Evolutionary conservation across 2,888 invertebrate species (phyloP).

Genomic region (Artemia sinica): DNA sequence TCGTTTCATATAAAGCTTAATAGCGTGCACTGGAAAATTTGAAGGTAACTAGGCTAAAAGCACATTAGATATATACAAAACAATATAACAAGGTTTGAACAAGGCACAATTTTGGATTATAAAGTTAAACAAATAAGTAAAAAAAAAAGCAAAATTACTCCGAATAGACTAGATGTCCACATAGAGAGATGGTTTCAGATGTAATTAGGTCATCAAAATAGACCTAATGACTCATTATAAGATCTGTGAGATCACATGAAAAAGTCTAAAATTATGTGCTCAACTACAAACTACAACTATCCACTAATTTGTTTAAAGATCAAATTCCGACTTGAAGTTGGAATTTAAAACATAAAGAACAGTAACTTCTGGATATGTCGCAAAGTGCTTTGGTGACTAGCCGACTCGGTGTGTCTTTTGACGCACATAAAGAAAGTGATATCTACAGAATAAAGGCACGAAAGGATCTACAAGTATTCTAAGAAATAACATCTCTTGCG

Average conservation of each 20-base stretch:
- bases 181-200: background rate
- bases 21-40: slow-evolving; percentile 2
- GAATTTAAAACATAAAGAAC: background rate
- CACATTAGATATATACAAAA: background rate
- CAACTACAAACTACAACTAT: background rate
- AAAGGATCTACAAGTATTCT: slow-evolving; percentile 8
- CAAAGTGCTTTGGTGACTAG: slow-evolving; percentile 11
- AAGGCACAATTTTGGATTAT: background rate
- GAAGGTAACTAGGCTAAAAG: slow-evolving; percentile 3
- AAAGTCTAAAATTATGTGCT: background rate
- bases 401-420: slow-evolving; percentile 9
- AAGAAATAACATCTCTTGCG: background rate
- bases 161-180: slow-evolving; percentile 10
- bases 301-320: background rate
- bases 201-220: background rate
- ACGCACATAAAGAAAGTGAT: background rate
- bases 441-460: slow-evolving; percentile 10
- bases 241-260: background rate
- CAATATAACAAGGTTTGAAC: background rate
- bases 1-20: background rate
- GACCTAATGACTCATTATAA: background rate
- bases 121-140: background rate
- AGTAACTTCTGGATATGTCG: background rate
- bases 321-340: background rate
- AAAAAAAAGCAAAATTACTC: background rate